A percentile compares a stretch with the other conserved stretches of the same genome.
phyloP scores from a whole-genome alignment of 1,140 invertebrate species.

The Triops cancriformis region DNA sequence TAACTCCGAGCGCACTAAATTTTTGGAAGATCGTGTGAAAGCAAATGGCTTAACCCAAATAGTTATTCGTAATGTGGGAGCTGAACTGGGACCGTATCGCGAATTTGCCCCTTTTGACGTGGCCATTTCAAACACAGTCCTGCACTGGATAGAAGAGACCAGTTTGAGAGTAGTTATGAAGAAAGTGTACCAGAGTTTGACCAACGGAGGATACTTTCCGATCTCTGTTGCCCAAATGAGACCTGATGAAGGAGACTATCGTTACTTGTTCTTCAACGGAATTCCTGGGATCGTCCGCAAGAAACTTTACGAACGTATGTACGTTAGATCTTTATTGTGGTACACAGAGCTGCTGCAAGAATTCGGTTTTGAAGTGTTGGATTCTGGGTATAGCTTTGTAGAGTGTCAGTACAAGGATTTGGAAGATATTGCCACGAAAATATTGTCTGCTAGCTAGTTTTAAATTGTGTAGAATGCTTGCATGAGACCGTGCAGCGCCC shows the following conservation, averaged over 20 bases:
- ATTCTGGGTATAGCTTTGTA: too few species aligned
- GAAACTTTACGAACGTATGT: too few species aligned
- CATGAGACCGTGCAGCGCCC: too few species aligned
- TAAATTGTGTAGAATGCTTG: too few species aligned
- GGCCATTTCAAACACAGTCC: not conserved
- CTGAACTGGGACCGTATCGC: not conserved
- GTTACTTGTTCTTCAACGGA: not conserved
- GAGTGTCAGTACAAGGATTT: too few species aligned
- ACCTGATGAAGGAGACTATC: not conserved
- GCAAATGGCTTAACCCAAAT: not conserved
- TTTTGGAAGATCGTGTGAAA: not conserved
- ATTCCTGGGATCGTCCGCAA: not conserved
- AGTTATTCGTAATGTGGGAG: not conserved
- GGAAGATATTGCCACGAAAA: too few species aligned
- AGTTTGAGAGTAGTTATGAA: not conserved
- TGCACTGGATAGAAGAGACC: constrained; percentile 1
- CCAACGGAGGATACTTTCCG: not conserved
- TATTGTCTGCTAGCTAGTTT: too few species aligned
- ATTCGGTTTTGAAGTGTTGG: too few species aligned
- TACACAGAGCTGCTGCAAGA: too few species aligned
- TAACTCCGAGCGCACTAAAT: not conserved
- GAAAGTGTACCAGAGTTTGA: not conserved
- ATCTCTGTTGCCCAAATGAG: not conserved
- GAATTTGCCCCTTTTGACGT: not conserved
- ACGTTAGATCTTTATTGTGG: too few species aligned